These are phyloP conservation scores for Drosophila mojavensis DNA, from an alignment of 1,140 invertebrate genomes.

Conservation along the genomic window DNA sequence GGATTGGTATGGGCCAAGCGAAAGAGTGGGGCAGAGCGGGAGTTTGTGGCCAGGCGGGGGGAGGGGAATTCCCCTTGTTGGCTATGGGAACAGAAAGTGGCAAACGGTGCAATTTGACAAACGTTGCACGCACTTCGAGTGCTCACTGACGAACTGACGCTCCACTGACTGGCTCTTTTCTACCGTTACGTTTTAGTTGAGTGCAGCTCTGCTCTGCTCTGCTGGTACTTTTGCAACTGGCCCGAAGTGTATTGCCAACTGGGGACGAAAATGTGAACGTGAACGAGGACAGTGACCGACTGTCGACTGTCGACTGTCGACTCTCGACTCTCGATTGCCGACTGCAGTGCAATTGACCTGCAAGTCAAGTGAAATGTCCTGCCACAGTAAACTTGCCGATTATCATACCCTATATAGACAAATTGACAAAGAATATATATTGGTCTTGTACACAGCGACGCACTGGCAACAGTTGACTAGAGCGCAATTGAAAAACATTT, in stretches of 20 bases:
- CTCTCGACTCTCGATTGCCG: conserved; percentile 4
- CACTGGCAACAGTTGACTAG: too few species aligned
- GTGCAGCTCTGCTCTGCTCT: conserved; percentile 36
- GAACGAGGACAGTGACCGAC: conserved; percentile 45
- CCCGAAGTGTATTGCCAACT: conserved; percentile 40
- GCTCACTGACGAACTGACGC: conserved; percentile 28
- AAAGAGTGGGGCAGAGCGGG: background rate
- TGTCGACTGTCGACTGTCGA: conserved; percentile 27
- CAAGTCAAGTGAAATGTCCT: conserved; percentile 51
- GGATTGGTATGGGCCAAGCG: conserved; percentile 9
- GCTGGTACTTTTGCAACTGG: conserved; percentile 27
- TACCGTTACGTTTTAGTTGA: conserved; percentile 62
- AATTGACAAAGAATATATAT: too few species aligned
- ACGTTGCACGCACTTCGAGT: conserved; percentile 69
- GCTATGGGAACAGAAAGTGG: conserved; percentile 38
- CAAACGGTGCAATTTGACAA: conserved; percentile 71
- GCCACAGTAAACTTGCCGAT: conserved; percentile 47
- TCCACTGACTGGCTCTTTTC: conserved; percentile 34
- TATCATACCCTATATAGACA: conserved; percentile 11
- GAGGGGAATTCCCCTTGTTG: background rate
- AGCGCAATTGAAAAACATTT: too few species aligned
- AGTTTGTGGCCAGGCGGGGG: background rate
- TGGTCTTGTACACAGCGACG: background rate
- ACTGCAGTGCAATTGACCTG: conserved; percentile 70
- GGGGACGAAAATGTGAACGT: conserved; percentile 3